These are phyloP conservation scores for Myiagra hebetior DNA, from an alignment of 2,113 vertebrate species.

Conservation along the genomic window DNA sequence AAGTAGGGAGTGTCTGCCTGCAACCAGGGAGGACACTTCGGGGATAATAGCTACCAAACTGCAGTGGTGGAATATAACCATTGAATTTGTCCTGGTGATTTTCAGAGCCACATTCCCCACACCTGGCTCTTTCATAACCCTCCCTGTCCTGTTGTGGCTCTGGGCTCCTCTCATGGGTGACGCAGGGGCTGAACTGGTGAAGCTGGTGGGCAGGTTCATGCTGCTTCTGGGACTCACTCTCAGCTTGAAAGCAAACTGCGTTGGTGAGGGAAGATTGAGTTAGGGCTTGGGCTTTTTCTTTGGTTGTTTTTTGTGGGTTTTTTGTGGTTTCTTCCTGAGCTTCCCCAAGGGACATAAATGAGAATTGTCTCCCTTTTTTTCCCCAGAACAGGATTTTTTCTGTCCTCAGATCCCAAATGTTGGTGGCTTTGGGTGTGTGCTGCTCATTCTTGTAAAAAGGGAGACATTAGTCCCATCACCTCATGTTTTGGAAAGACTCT, in stretches of 20 bases:
- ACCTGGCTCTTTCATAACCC: neutral
- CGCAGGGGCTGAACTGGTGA: neutral
- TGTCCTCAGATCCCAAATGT: neutral
- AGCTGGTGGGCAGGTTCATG: neutral
- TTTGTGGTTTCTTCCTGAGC: neutral
- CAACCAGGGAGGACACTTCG: neutral
- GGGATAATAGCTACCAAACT: neutral
- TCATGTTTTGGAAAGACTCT: neutral
- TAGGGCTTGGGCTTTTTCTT: neutral
- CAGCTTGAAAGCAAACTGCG: neutral
- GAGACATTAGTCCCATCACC: fast-evolving
- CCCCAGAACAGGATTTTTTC: neutral
- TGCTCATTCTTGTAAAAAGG: neutral
- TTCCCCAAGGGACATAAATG: neutral
- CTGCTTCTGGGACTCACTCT: neutral
- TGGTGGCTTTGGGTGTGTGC: neutral
- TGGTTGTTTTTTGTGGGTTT: neutral
- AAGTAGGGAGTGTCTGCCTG: neutral
- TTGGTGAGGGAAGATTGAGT: neutral
- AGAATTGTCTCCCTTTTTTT: neutral
- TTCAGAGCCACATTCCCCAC: neutral
- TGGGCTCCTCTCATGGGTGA: neutral
- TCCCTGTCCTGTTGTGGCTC: neutral
- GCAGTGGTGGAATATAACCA: fast-evolving
- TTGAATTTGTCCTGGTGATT: neutral